A percentile compares a stretch with the other conserved stretches of the same genome.
Conservation (phyloP, 2,797 vertebrate species). For the Argentina silus region DNA sequence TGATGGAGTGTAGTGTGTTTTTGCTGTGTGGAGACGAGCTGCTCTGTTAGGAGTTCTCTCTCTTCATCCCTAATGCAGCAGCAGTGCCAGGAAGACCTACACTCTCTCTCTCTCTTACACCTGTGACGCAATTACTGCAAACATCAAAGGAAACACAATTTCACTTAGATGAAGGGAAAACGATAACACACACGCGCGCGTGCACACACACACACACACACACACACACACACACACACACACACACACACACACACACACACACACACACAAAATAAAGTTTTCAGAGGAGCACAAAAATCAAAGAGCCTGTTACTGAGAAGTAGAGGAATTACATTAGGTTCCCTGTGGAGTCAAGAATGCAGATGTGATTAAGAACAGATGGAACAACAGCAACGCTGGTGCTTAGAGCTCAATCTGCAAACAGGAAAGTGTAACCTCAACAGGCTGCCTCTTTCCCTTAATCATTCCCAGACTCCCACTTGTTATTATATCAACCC, state of each 20-base stretch:
- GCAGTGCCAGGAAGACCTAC: neutral
- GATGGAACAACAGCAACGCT: conserved; percentile 86
- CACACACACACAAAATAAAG: conserved; percentile 57
- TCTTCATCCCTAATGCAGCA: conserved; percentile 10
- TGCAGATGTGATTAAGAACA: conserved; percentile 88
- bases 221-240: neutral
- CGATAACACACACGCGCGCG: conserved; percentile 27
- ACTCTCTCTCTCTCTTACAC: conserved; percentile 27
- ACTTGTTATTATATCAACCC: conserved; percentile 85
- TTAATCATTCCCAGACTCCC: conserved; percentile 89
- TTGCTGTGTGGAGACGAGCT: neutral
- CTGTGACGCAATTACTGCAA: conserved; percentile 11
- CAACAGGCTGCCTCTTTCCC: conserved; percentile 80
- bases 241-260: conserved; percentile 43
- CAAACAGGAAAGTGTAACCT: conserved; percentile 91
- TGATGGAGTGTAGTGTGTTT: neutral
- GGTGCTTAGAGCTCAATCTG: conserved; percentile 85
- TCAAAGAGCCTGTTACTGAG: conserved; percentile 76
- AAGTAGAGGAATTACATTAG: conserved; percentile 80
- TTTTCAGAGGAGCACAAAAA: conserved; percentile 68
- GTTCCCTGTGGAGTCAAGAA: conserved; percentile 83
- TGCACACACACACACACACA: conserved; percentile 48
- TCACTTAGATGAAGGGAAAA: neutral
- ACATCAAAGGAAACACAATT: neutral
- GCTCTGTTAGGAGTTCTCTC: neutral